Evolutionary conservation across 2,888 invertebrate species (phyloP).

Genomic region (Pristionchus exspectatus): DNA sequence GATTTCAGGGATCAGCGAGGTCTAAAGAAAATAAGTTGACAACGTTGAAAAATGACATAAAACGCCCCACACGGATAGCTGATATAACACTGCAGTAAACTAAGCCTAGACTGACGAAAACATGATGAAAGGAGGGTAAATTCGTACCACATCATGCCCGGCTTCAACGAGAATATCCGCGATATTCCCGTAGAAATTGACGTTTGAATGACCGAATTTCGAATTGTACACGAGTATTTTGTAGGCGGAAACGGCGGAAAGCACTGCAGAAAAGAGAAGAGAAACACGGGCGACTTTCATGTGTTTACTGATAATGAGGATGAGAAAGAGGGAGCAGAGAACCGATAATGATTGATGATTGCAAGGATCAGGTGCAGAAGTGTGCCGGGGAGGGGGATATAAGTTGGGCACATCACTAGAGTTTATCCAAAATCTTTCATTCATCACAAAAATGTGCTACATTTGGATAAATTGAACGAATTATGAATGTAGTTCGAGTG

Average conservation of each 20-base stretch:
- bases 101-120: background rate
- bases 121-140: background rate
- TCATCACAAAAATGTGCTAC: background rate
- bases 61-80: background rate
- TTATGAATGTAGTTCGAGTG: too few relatives aligned
- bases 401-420: background rate
- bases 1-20: constrained; percentile 30
- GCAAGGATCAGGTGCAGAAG: background rate
- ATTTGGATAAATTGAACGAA: background rate
- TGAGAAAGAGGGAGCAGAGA: background rate
- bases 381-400: background rate
- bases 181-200: constrained; percentile 36
- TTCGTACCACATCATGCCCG: constrained; percentile 12
- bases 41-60: too few relatives aligned
- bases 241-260: background rate
- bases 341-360: background rate
- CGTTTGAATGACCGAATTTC: constrained; percentile 15
- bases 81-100: too few relatives aligned
- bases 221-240: constrained; percentile 40
- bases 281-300: background rate
- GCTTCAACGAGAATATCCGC: constrained; percentile 33
- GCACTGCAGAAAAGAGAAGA: background rate
- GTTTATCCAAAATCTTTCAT: background rate
- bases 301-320: background rate
- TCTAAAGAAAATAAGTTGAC: background rate